Evolutionary conservation across 2,797 vertebrate genomes (phyloP).

Genomic region (Chelon labrosus): DNA sequence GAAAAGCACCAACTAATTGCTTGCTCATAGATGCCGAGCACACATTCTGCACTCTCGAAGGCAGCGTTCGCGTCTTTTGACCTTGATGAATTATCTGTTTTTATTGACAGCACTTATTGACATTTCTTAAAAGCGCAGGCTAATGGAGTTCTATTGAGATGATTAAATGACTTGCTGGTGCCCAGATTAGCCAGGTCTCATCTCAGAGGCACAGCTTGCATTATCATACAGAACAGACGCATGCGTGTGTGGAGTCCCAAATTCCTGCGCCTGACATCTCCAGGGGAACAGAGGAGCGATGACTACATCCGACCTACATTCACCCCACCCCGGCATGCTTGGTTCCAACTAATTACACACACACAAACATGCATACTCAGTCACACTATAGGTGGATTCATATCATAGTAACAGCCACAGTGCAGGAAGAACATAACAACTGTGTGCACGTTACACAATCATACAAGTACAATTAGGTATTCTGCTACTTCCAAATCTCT

Average conservation of each 20-base stretch:
- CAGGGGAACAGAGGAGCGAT: constrained; percentile 79
- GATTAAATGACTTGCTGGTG: constrained; percentile 83
- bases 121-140: constrained; percentile 83
- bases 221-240: constrained; percentile 85
- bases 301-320: constrained; percentile 85
- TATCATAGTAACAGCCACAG: constrained; percentile 28
- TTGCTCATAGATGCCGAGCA: constrained; percentile 63
- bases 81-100: constrained; percentile 85
- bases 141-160: constrained; percentile 84
- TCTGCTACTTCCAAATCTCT: constrained; percentile 21
- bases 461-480: constrained; percentile 41
- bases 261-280: constrained; percentile 84
- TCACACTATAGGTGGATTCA: constrained; percentile 57
- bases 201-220: constrained; percentile 78
- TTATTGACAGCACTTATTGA: constrained; percentile 85
- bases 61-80: constrained; percentile 76
- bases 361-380: constrained; percentile 58
- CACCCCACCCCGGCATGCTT: constrained; percentile 73
- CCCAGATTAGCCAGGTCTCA: constrained; percentile 83
- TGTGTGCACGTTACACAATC: constrained; percentile 30
- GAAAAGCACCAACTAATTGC: constrained; percentile 72
- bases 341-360: constrained; percentile 70
- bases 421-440: constrained; percentile 24
- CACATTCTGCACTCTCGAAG: constrained; percentile 63
- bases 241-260: constrained; percentile 82